These are phyloP conservation scores for Neolamprologus longior DNA, from an alignment of 2,113 vertebrate genomes.

Conservation along the genomic window DNA sequence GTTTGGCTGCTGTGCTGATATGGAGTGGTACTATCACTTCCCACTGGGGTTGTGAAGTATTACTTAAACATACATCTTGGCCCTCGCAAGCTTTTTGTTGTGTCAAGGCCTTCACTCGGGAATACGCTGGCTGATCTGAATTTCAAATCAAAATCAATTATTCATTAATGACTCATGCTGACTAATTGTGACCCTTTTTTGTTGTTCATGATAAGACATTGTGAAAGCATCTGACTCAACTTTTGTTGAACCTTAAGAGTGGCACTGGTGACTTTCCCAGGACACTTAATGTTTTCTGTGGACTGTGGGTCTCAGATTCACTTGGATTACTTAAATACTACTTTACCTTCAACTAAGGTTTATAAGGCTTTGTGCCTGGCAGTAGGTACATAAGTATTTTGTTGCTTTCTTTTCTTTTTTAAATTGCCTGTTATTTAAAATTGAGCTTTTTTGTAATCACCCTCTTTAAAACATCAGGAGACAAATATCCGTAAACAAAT, in stretches of 20 bases:
- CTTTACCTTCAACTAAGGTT: neutral
- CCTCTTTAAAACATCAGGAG: neutral
- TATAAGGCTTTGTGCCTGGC: neutral
- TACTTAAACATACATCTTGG: slow-evolving; percentile 60
- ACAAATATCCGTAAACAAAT: neutral
- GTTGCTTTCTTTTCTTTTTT: neutral
- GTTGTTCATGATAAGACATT: slow-evolving; percentile 2
- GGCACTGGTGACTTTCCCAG: neutral
- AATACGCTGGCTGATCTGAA: slow-evolving; percentile 56
- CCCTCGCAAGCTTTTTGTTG: slow-evolving; percentile 62
- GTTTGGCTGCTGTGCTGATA: slow-evolving; percentile 18
- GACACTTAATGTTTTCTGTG: neutral
- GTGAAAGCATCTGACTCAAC: neutral
- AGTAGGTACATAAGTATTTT: neutral
- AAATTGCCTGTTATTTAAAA: slow-evolving; percentile 27
- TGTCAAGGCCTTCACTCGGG: slow-evolving; percentile 29
- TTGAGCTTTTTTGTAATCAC: neutral
- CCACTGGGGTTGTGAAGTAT: slow-evolving; percentile 18
- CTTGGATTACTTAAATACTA: neutral
- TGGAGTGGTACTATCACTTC: slow-evolving; percentile 13
- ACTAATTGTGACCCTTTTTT: slow-evolving; percentile 59
- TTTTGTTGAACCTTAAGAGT: neutral
- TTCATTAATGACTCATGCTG: slow-evolving; percentile 64
- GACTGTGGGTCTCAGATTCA: neutral
- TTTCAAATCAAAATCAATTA: slow-evolving; percentile 69